A percentile compares a stretch with the other conserved stretches of the same genome.
These are phyloP conservation scores for Eristalis tenax DNA, from an alignment of 2,888 invertebrate species.

Conservation along the genomic window DNA sequence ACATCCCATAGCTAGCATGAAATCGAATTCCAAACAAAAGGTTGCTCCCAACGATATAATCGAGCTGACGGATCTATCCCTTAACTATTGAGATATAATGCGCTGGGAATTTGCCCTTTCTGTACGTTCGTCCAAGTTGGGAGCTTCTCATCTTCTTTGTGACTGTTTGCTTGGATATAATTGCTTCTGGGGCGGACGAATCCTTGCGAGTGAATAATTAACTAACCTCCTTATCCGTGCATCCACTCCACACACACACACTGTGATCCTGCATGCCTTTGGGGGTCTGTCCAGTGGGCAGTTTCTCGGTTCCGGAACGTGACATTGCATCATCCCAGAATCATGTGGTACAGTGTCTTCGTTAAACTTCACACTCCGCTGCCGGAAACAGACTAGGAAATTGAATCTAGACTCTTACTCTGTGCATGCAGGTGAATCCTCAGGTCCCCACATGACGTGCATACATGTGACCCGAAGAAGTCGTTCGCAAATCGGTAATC, in stretches of 20 bases:
- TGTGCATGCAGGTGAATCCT: not conserved
- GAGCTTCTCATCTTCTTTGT: not conserved
- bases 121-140: conserved; percentile 10
- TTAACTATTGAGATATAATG: conserved; percentile 18
- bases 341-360: conserved; percentile 2
- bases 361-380: conserved; percentile 35
- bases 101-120: not conserved
- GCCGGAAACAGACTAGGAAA: conserved; percentile 51
- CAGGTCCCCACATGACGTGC: not conserved
- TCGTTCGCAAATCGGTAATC: conserved; percentile 20
- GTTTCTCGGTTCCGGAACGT: conserved; percentile 33
- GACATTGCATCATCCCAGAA: conserved; percentile 49
- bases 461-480: conserved; percentile 5
- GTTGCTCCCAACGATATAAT: conserved; percentile 34
- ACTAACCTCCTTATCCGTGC: conserved; percentile 25
- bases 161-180: conserved; percentile 48
- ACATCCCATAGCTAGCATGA: not conserved
- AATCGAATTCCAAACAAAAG: conserved; percentile 40
- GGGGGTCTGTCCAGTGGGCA: conserved; percentile 15
- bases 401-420: conserved; percentile 56
- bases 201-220: conserved; percentile 42
- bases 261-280: not conserved
- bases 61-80: conserved; percentile 38
- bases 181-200: conserved; percentile 47
- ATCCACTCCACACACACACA: not conserved